Percentiles rank a stretch among this genome's conserved stretches.
Conservation (phyloP, 2,888 invertebrate species). For the Diloba caeruleocephala region DNA sequence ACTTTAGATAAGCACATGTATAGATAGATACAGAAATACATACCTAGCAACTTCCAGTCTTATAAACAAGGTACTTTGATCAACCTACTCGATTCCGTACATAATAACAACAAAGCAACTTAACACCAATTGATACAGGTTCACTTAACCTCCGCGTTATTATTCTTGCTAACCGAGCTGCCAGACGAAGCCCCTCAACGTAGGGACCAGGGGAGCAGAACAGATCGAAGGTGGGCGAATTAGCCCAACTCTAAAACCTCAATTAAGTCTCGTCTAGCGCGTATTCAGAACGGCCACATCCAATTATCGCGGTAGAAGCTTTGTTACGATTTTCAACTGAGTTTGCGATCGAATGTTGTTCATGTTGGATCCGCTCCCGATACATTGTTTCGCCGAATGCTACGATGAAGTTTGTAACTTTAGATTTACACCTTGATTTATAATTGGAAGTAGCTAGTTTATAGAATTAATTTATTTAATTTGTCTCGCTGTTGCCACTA, state of each 20-base stretch:
- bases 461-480: constrained; percentile 11
- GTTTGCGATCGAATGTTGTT: constrained; percentile 64
- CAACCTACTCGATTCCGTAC: constrained; percentile 14
- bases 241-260: constrained; percentile 88
- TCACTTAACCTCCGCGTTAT: constrained; percentile 79
- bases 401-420: constrained; percentile 60
- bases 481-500: no score
- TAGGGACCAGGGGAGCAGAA: constrained; percentile 67
- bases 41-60: constrained; percentile 10
- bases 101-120: constrained; percentile 60
- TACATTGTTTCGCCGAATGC: constrained; percentile 62
- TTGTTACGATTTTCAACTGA: constrained; percentile 79
- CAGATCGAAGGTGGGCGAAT: constrained; percentile 87
- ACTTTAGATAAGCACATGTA: no score
- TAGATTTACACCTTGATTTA: constrained; percentile 56
- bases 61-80: constrained; percentile 18
- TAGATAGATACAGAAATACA: no score
- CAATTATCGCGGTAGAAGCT: constrained; percentile 86
- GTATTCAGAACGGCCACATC: constrained; percentile 86
- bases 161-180: constrained; percentile 71
- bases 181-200: constrained; percentile 79
- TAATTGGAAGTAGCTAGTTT: constrained; percentile 38
- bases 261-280: constrained; percentile 89
- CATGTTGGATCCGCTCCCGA: constrained; percentile 49
- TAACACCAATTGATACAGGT: constrained; percentile 70